Conservation (phyloP, 2,113 vertebrate species). For the Acinonyx jubatus region DNA sequence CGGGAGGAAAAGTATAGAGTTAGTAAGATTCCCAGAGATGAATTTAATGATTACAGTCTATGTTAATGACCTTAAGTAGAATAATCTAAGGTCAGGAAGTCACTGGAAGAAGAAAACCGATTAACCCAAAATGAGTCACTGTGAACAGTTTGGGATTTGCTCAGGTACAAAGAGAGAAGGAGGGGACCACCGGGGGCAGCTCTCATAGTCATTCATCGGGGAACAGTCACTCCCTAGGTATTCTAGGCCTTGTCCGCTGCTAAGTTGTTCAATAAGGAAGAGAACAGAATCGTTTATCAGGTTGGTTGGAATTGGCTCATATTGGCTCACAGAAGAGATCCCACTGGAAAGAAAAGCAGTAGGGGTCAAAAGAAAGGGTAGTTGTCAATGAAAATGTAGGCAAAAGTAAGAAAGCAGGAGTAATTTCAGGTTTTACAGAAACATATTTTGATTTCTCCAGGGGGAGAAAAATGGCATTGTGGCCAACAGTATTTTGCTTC, state of each 20-base stretch:
- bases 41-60: not conserved
- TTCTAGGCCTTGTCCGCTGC: not conserved
- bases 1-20: not conserved
- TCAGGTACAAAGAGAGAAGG: too few relatives aligned
- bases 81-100: not conserved
- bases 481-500: not conserved
- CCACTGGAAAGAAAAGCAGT: not conserved
- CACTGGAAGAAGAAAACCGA: not conserved
- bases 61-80: not conserved
- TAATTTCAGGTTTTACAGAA: not conserved
- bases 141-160: not conserved
- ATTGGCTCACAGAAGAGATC: not conserved
- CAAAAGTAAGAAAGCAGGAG: not conserved
- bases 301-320: not conserved
- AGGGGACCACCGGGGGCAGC: not conserved
- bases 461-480: not conserved
- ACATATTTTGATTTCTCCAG: not conserved
- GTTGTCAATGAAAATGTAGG: not conserved
- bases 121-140: not conserved
- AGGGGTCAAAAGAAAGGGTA: not conserved
- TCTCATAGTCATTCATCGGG: accelerated
- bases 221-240: not conserved
- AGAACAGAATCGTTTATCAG: not conserved
- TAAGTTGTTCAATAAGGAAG: not conserved
- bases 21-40: not conserved